Percentiles rank a stretch among this genome's conserved stretches.
Conservation (phyloP, 2,797 vertebrate genomes). For the Staurois parvus region DNA sequence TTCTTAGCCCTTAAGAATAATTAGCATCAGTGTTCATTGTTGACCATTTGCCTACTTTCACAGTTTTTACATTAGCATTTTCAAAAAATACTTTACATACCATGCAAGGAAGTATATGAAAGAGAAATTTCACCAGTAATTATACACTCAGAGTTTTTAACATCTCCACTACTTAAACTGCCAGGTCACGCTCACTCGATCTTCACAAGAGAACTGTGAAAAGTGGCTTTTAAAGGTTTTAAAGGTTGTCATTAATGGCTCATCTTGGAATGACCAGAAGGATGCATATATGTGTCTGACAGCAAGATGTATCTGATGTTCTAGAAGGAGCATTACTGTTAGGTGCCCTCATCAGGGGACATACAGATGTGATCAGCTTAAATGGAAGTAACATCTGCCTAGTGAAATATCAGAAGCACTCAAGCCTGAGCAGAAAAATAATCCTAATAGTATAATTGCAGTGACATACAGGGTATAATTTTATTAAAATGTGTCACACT, state of each 20-base stretch:
- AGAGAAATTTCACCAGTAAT: too few relatives aligned
- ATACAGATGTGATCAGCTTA: slow-evolving; percentile 28
- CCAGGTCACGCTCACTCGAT: slow-evolving; percentile 30
- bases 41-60: too few relatives aligned
- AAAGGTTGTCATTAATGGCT: slow-evolving; percentile 44
- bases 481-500: too few relatives aligned
- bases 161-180: slow-evolving; percentile 10
- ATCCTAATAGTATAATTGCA: not conserved
- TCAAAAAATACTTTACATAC: too few relatives aligned
- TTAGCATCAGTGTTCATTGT: too few relatives aligned
- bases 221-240: slow-evolving; percentile 47
- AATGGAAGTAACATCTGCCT: slow-evolving; percentile 33
- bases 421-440: too few relatives aligned
- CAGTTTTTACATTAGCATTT: too few relatives aligned
- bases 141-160: not conserved
- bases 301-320: not conserved
- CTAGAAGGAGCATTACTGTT: slow-evolving; percentile 36
- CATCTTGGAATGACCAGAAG: slow-evolving; percentile 20
- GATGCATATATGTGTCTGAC: slow-evolving; percentile 13
- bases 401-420: not conserved
- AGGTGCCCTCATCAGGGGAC: slow-evolving; percentile 31
- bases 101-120: too few relatives aligned
- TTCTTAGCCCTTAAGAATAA: too few relatives aligned
- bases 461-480: not conserved
- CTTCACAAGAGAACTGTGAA: slow-evolving; percentile 42